Evolutionary conservation across 1,140 invertebrate species (phyloP).

Genomic region (Ericerus pela): DNA sequence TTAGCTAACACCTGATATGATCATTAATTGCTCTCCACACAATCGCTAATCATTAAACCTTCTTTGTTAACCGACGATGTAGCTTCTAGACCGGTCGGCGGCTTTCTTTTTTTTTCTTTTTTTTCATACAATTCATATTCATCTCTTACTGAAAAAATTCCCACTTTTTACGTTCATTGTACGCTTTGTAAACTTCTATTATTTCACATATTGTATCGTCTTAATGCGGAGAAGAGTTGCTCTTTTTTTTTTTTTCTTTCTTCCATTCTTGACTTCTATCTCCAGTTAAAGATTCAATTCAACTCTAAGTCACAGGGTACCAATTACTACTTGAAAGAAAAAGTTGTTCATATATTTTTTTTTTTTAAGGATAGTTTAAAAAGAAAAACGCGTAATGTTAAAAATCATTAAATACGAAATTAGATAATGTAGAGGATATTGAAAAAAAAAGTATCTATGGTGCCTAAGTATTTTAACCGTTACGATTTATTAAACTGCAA

Average conservation of each 20-base stretch:
- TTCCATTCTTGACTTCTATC: no score
- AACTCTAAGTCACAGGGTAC: constrained; percentile 1
- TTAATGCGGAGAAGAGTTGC: constrained; percentile 6
- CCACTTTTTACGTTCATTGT: constrained; percentile 3
- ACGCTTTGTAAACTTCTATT: constrained; percentile 8
- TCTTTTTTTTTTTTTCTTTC: no score
- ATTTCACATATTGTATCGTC: constrained; percentile 1
- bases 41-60: constrained; percentile 7
- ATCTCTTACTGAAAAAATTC: constrained; percentile 6
- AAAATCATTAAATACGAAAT: no score
- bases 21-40: constrained; percentile 3
- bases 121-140: constrained; percentile 9
- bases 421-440: no score
- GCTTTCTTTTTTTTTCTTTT: constrained; percentile 10
- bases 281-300: constrained; percentile 2
- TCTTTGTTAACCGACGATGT: not conserved
- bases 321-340: constrained; percentile 8
- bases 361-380: no score
- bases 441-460: no score
- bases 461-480: no score
- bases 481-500: no score
- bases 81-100: constrained; percentile 7
- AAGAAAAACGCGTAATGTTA: no score
- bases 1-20: constrained; percentile 5
- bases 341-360: no score